These are phyloP conservation scores for Apis mellifera DNA, from an alignment of 1,140 invertebrate genomes.

Conservation along the genomic window DNA sequence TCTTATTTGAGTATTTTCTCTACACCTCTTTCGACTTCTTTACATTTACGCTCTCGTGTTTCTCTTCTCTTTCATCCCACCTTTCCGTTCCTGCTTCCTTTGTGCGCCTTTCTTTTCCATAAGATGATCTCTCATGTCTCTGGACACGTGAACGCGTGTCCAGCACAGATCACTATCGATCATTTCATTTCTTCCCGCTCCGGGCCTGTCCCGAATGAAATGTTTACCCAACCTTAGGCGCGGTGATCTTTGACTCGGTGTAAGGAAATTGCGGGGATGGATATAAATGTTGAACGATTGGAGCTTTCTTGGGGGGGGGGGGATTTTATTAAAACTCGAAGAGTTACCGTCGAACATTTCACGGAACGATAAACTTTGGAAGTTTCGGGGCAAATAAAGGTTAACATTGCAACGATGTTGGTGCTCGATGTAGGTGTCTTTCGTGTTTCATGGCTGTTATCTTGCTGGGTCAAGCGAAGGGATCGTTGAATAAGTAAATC, in stretches of 20 bases:
- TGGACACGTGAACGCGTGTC: too few relatives aligned
- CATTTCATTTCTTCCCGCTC: background rate
- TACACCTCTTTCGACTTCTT: too few relatives aligned
- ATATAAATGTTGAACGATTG: background rate
- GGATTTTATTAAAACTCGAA: background rate
- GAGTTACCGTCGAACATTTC: constrained; percentile 2
- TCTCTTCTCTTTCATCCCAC: too few relatives aligned
- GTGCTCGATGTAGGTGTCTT: constrained; percentile 3
- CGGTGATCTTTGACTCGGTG: background rate
- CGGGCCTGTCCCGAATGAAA: background rate
- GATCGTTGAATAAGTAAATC: constrained; percentile 22
- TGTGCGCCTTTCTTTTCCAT: too few relatives aligned
- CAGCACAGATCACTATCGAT: background rate
- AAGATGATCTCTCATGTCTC: too few relatives aligned
- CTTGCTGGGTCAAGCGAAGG: constrained; percentile 15
- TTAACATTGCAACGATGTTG: constrained; percentile 12
- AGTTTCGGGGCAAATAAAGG: constrained; percentile 15
- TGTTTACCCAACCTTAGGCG: background rate
- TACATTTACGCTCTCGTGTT: too few relatives aligned
- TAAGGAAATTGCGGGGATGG: background rate
- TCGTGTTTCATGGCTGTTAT: constrained; percentile 23
- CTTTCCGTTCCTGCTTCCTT: too few relatives aligned
- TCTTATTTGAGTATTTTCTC: too few relatives aligned
- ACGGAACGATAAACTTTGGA: constrained; percentile 10
- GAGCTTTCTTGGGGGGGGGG: background rate